A percentile compares a stretch with the other conserved stretches of the same genome.
phyloP scores from a whole-genome alignment of 2,888 invertebrate genomes.

The Furcula furcula region DNA sequence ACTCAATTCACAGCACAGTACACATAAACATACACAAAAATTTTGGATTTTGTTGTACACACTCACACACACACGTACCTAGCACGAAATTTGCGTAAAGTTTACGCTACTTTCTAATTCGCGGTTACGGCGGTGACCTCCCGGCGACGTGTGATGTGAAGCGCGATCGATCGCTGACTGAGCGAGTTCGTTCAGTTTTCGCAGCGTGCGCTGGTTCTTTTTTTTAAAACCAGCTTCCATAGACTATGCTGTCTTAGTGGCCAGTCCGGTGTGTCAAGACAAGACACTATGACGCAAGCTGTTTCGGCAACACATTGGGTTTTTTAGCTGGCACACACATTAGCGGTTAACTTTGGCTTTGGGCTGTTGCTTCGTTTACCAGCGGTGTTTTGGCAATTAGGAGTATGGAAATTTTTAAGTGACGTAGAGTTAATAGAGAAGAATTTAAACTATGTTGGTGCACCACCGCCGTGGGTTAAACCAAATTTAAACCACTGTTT shows the following conservation, averaged over 20 bases:
- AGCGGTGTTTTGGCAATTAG: too few relatives aligned
- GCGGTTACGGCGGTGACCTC: slow-evolving; percentile 42
- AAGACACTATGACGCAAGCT: slow-evolving; percentile 68
- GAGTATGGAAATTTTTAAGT: too few relatives aligned
- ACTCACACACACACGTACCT: slow-evolving; percentile 47
- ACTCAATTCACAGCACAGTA: slow-evolving; percentile 60
- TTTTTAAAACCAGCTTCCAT: slow-evolving; percentile 42
- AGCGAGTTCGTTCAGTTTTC: slow-evolving; percentile 41
- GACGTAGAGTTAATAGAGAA: too few relatives aligned
- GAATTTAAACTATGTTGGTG: too few relatives aligned
- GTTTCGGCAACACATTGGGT: slow-evolving; percentile 65
- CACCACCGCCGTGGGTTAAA: too few relatives aligned
- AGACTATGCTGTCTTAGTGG: slow-evolving; percentile 25
- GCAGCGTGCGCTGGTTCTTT: slow-evolving; percentile 44
- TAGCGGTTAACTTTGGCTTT: too few relatives aligned
- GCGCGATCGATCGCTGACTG: slow-evolving; percentile 63
- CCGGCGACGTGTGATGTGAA: slow-evolving; percentile 43
- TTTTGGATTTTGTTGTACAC: slow-evolving; percentile 30
- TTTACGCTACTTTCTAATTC: slow-evolving; percentile 61
- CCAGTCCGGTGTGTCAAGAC: slow-evolving; percentile 59
- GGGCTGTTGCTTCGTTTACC: too few relatives aligned
- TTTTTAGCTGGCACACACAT: slow-evolving; percentile 53
- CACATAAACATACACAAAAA: slow-evolving; percentile 50
- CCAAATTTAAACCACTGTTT: too few relatives aligned
- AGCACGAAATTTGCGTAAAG: slow-evolving; percentile 39